A percentile compares a stretch with the other conserved stretches of the same genome.
These are phyloP conservation scores for Myoxocephalus aenaeus DNA, from an alignment of 2,797 vertebrate species.

Conservation along the genomic window DNA sequence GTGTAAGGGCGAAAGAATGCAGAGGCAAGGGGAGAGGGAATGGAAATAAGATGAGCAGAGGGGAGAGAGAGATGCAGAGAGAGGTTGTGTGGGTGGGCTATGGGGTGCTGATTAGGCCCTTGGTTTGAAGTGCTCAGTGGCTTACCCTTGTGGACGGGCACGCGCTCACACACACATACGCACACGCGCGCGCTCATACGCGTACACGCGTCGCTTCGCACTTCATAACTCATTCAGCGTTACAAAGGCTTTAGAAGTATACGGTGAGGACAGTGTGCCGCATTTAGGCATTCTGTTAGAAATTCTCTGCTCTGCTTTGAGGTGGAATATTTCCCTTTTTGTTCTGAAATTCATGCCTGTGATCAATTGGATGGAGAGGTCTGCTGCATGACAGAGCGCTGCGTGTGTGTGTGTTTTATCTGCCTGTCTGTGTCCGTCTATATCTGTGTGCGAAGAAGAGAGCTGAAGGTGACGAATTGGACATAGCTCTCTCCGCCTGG, in stretches of 20 bases:
- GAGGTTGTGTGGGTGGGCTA: constrained; percentile 76
- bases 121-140: constrained; percentile 74
- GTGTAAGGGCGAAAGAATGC: constrained; percentile 36
- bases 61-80: constrained; percentile 46
- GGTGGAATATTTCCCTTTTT: constrained; percentile 76
- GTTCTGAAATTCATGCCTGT: constrained; percentile 74
- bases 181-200: constrained; percentile 26
- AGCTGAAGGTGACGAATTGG: constrained; percentile 46
- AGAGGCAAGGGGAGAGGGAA: constrained; percentile 48
- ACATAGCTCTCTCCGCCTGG: constrained; percentile 27
- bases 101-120: constrained; percentile 79
- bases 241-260: constrained; percentile 66
- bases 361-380: constrained; percentile 63
- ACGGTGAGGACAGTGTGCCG: constrained; percentile 51
- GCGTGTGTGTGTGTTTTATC: constrained; percentile 45
- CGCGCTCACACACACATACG: constrained; percentile 32
- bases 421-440: constrained; percentile 34
- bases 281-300: constrained; percentile 75
- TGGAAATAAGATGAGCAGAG: constrained; percentile 63
- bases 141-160: constrained; percentile 55
- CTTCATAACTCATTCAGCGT: constrained; percentile 65
- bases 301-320: constrained; percentile 67
- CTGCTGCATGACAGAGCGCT: constrained; percentile 61
- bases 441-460: constrained; percentile 38
- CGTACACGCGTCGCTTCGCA: constrained; percentile 35